Evolutionary conservation across 1,140 invertebrate species (phyloP).

Genomic region (Sweltsa coloradensis): DNA sequence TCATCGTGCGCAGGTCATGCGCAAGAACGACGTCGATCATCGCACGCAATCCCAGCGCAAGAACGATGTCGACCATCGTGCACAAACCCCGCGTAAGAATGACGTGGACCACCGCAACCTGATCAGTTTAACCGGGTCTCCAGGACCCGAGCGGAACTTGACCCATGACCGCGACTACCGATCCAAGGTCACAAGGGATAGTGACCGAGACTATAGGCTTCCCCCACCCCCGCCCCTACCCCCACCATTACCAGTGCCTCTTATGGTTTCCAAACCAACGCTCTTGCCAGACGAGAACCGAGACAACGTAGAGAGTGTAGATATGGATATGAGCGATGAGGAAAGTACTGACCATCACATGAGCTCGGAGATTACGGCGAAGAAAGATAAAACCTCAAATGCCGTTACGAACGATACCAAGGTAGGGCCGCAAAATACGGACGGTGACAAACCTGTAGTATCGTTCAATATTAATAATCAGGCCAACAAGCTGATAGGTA

Average conservation of each 20-base stretch:
- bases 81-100: slow-evolving; percentile 22
- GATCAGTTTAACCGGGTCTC: slow-evolving; percentile 67
- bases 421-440: neutral
- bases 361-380: neutral
- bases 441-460: slow-evolving; percentile 3
- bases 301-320: slow-evolving; percentile 50
- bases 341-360: slow-evolving; percentile 23
- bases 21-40: slow-evolving; percentile 59
- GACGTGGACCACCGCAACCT: slow-evolving; percentile 74
- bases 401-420: neutral
- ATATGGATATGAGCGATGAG: slow-evolving; percentile 64
- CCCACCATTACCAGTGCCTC: slow-evolving; percentile 11
- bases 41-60: too few relatives aligned
- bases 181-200: too few relatives aligned
- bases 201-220: slow-evolving; percentile 13
- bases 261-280: too few relatives aligned
- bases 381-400: neutral
- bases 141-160: slow-evolving; percentile 23
- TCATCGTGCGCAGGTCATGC: slow-evolving; percentile 13
- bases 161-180: neutral
- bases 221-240: slow-evolving; percentile 19
- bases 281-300: slow-evolving; percentile 11
- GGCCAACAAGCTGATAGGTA: slow-evolving; percentile 3
- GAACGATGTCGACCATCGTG: slow-evolving; percentile 17
- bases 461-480: slow-evolving; percentile 10